A percentile compares a stretch with the other conserved stretches of the same genome.
These are phyloP conservation scores for Danionella dracula DNA, from an alignment of 2,797 vertebrate species.

Conservation along the genomic window DNA sequence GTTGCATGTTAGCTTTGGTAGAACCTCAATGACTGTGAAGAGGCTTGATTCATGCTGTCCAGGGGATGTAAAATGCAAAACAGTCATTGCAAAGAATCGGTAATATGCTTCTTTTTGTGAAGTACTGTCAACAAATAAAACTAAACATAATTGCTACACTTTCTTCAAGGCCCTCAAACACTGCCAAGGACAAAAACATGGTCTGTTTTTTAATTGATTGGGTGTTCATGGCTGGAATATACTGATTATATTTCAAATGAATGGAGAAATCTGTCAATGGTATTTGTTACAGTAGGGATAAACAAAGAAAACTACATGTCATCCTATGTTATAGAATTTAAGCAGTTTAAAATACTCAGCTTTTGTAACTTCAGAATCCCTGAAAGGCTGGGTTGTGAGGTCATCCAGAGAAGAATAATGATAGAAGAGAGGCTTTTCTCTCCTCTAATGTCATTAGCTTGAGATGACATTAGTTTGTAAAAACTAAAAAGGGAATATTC, in stretches of 20 bases:
- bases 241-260: too few species aligned
- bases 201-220: too few species aligned
- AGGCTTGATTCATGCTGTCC: neutral
- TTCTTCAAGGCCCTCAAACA: too few species aligned
- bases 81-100: neutral
- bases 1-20: constrained; percentile 19
- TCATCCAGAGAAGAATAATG: neutral
- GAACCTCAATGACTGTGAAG: neutral
- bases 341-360: neutral
- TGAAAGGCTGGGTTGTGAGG: neutral
- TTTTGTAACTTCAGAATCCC: neutral
- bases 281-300: too few species aligned
- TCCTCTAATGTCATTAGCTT: neutral
- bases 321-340: neutral
- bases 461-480: neutral
- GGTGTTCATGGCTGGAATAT: too few species aligned
- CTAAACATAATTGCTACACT: too few species aligned
- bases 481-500: too few species aligned
- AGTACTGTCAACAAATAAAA: too few species aligned
- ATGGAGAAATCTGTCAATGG: too few species aligned
- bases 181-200: too few species aligned
- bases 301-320: neutral
- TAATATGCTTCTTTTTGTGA: too few species aligned
- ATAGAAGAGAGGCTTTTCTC: neutral
- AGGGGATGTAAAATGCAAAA: neutral